Evolutionary conservation across 2,797 vertebrate genomes (phyloP), one percentile per base, ranked within the genome.

Genomic region (Oryzias dopingdopingensis): DNA sequence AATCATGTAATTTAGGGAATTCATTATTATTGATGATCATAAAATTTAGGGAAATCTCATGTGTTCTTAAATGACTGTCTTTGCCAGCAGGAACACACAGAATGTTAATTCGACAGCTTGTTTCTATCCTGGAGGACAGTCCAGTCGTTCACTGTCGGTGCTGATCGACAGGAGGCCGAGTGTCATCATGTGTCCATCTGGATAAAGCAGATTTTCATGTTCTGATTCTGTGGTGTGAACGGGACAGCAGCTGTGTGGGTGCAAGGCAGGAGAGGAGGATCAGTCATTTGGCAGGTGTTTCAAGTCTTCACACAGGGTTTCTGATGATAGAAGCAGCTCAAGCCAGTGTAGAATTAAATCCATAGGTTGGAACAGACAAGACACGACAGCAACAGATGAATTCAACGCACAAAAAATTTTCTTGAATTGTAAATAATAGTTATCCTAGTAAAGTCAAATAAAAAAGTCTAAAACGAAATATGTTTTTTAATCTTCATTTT

Each of bases 121-220:
- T 74, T 74, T 51, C 17, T 53, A 70, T 57, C 41, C 48, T 32
- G 42, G 6, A 51, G 51, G 56, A 66, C 52, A 40, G 44, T 70
- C 59, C 56, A 12, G 22, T 32, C 24, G 42, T 51, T 65, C 13
- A 13, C 49, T 44, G 70, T 72, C 49, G 64, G 59, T 23, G 67
- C 56, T 81, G 85, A 85, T 71, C 82, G 81, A 82, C 72, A 78
- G 70, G 57, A 44, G 67, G 56, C 52, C 13, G 49, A 32, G 48
- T 66, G 67, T 70, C 73, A 55, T 70, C 71, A 52, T 70, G 63
- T 42, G 63, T 80, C 73, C 80, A 76, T 85, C 77, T 86, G 84
- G 75, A 79, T 57, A 61, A 69, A 79, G 64, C 77, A 79, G 65
- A 76, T 79, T 74, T 59, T 44, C 32, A 8, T 59, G 56, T 60